These are phyloP conservation scores for Plemyria rubiginata DNA, from an alignment of 2,888 invertebrate species.

Conservation along the genomic window DNA sequence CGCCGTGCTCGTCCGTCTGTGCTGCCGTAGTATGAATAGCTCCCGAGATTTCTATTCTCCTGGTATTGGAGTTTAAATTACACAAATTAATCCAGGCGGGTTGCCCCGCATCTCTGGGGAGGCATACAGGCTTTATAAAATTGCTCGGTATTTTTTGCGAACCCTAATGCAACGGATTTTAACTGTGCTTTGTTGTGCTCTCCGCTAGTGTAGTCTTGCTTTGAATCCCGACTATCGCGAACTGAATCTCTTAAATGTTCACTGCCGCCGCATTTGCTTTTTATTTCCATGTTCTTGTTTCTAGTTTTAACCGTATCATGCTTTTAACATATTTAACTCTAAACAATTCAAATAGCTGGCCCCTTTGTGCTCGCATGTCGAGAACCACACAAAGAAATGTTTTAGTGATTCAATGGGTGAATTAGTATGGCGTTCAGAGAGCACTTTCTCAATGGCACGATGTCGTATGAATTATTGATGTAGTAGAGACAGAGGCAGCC, in stretches of 20 bases:
- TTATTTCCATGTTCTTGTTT: constrained; percentile 17
- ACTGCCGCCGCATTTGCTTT: constrained; percentile 4
- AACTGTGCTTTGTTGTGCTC: constrained; percentile 17
- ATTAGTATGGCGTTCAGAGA: constrained; percentile 82
- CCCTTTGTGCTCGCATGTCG: constrained; percentile 40
- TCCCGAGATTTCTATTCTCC: constrained; percentile 69
- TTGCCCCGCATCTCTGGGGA: constrained; percentile 59
- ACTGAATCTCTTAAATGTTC: constrained; percentile 17
- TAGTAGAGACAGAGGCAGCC: constrained; percentile 48
- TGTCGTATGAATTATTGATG: constrained; percentile 81
- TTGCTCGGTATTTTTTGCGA: constrained; percentile 49
- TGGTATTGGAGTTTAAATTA: constrained; percentile 77
- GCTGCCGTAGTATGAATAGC: constrained; percentile 51
- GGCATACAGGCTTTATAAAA: constrained; percentile 52
- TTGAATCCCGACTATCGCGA: constrained; percentile 19
- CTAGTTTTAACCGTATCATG: constrained; percentile 25
- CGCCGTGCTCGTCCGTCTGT: constrained; percentile 3
- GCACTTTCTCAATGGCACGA: constrained; percentile 83
- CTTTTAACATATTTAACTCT: constrained; percentile 21
- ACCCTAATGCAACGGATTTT: constrained; percentile 28
- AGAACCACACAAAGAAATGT: constrained; percentile 56
- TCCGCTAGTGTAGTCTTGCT: constrained; percentile 19
- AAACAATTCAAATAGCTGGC: constrained; percentile 39
- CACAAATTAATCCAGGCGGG: constrained; percentile 74
- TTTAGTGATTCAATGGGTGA: constrained; percentile 70